Conservation (phyloP, 2,888 invertebrate genomes). For the Rhogogaster chlorosoma region DNA sequence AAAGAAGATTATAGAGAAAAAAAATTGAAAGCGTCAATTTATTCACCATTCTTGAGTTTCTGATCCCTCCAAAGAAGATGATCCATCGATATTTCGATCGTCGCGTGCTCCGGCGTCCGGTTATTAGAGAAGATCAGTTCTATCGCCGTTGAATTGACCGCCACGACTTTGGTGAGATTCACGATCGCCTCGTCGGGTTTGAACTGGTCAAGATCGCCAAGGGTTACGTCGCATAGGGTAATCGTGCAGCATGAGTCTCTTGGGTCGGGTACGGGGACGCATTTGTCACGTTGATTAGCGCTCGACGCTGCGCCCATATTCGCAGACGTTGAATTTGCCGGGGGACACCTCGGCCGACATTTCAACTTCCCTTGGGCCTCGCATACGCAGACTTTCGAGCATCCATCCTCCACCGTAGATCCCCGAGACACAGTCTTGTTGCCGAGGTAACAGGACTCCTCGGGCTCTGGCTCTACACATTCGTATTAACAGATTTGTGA, state of each 20-base stretch:
- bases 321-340: constrained; percentile 49
- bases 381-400: constrained; percentile 89
- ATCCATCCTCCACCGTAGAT: constrained; percentile 89
- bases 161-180: constrained; percentile 73
- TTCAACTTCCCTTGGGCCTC: constrained; percentile 85
- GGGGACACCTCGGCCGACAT: constrained; percentile 85
- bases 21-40: too few species aligned
- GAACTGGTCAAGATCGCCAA: constrained; percentile 85
- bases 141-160: constrained; percentile 75
- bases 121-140: constrained; percentile 71
- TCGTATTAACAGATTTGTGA: too few species aligned
- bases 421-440: constrained; percentile 87
- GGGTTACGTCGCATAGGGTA: constrained; percentile 91
- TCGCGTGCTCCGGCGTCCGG: constrained; percentile 64
- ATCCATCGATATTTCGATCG: constrained; percentile 72
- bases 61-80: constrained; percentile 74
- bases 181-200: constrained; percentile 72
- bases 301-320: constrained; percentile 68
- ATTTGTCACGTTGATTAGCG: constrained; percentile 83
- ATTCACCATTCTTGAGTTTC: constrained; percentile 70
- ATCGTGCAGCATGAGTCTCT: constrained; percentile 92
- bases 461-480: constrained; percentile 72
- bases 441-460: constrained; percentile 83
- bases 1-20: too few species aligned
- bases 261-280: constrained; percentile 90